These are phyloP conservation scores for Ploceus nigricollis DNA, from an alignment of 2,113 vertebrate genomes.

Conservation along the genomic window DNA sequence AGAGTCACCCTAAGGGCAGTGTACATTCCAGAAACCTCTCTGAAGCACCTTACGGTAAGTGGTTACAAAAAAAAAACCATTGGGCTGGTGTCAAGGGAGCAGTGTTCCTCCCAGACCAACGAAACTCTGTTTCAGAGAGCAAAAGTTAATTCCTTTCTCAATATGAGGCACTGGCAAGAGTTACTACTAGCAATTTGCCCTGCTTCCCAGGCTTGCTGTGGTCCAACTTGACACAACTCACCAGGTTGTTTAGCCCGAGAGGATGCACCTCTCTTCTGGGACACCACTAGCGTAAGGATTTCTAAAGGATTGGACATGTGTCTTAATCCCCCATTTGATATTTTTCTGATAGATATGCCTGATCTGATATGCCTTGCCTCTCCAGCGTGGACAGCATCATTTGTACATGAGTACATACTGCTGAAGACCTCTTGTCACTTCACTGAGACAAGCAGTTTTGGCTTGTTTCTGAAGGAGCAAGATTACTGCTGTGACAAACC, in stretches of 20 bases:
- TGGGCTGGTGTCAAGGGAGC: neutral
- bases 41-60: neutral
- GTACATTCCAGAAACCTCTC: constrained; percentile 18
- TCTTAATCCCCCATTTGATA: neutral
- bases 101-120: accelerated
- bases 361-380: neutral
- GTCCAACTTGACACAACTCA: neutral
- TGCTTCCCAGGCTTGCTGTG: neutral
- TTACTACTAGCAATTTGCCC: neutral
- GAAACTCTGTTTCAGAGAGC: neutral
- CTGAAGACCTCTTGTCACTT: neutral
- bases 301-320: neutral
- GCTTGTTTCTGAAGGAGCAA: neutral
- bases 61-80: neutral
- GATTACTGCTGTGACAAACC: neutral
- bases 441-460: neutral
- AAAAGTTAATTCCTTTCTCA: neutral
- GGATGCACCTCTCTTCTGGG: neutral
- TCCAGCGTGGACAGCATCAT: neutral
- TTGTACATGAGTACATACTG: neutral
- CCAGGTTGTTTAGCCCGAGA: neutral
- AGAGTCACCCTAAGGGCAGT: neutral
- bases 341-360: neutral
- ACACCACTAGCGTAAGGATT: neutral
- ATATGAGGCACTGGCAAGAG: neutral